Percentiles rank a stretch among this genome's conserved stretches.
Evolutionary conservation across 64 coral and sea anemone genomes (phyloP).

Genomic region (Dendronephthya gigantea): DNA sequence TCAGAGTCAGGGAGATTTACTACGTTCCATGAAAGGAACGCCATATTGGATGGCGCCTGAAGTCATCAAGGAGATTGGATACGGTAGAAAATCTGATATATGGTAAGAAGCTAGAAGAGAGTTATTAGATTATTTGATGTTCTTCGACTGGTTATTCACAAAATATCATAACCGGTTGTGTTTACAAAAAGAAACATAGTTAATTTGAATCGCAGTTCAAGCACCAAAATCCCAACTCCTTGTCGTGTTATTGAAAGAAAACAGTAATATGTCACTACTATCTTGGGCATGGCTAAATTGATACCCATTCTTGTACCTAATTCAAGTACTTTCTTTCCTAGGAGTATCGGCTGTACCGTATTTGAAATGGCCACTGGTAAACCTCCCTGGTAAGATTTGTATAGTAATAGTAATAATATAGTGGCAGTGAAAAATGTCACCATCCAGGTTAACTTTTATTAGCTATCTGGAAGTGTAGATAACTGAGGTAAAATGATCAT

Average conservation of each 20-base stretch:
- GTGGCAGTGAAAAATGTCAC: background rate
- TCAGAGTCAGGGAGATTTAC: slow-evolving; percentile 71
- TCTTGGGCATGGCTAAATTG: too few species aligned
- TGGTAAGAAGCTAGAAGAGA: slow-evolving; percentile 40
- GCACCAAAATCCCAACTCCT: too few species aligned
- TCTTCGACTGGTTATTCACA: too few species aligned
- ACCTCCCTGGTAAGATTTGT: slow-evolving; percentile 63
- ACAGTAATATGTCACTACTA: too few species aligned
- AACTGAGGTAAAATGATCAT: background rate
- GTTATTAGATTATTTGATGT: background rate
- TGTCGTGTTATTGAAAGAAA: too few species aligned
- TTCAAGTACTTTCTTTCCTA: slow-evolving; percentile 21
- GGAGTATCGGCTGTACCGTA: slow-evolving; percentile 92
- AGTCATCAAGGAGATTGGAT: slow-evolving; percentile 85
- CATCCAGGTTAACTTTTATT: too few species aligned
- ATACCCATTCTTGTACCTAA: background rate
- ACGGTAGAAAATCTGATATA: slow-evolving; percentile 90
- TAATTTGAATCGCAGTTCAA: too few species aligned
- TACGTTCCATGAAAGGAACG: slow-evolving; percentile 92
- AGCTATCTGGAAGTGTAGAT: too few species aligned
- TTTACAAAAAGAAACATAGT: too few species aligned
- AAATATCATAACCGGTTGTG: too few species aligned
- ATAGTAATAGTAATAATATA: background rate
- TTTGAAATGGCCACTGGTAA: slow-evolving; percentile 88
- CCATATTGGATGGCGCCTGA: slow-evolving; percentile 99